Conservation (phyloP, 92 coral and sea anemone species). For the Porites lobata region DNA sequence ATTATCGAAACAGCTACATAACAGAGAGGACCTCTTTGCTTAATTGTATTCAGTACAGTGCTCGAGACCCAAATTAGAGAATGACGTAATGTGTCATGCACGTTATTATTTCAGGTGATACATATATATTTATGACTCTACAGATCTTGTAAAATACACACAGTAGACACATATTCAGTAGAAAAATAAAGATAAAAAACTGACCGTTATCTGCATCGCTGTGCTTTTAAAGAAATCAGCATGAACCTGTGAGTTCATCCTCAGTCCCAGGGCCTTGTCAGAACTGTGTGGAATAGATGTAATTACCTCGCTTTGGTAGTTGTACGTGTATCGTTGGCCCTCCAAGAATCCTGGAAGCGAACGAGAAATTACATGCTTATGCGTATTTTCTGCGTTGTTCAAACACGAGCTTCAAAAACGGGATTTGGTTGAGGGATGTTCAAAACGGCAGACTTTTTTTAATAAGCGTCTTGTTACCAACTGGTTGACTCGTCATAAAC, state of each 20-base stretch:
- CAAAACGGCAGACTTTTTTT: too few relatives aligned
- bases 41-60: too few relatives aligned
- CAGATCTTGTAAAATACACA: too few relatives aligned
- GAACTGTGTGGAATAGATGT: slow-evolving; percentile 77
- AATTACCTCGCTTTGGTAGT: slow-evolving; percentile 68
- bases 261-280: slow-evolving; percentile 77
- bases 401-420: background rate
- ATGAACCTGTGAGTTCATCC: slow-evolving; percentile 65
- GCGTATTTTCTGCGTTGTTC: background rate
- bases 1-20: too few relatives aligned
- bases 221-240: slow-evolving; percentile 46
- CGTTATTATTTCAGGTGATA: too few relatives aligned
- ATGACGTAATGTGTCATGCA: too few relatives aligned
- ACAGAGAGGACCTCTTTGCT: too few relatives aligned
- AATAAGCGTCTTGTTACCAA: too few relatives aligned
- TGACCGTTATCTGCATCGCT: slow-evolving; percentile 71
- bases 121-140: too few relatives aligned
- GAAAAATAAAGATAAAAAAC: background rate
- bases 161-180: background rate
- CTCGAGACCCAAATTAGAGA: too few relatives aligned
- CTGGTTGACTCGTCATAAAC: too few relatives aligned
- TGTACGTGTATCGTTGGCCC: slow-evolving; percentile 75
- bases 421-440: too few relatives aligned
- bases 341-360: slow-evolving; percentile 53
- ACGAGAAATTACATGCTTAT: background rate